Percentiles rank a stretch among this genome's conserved stretches.
Conservation (phyloP, 2,113 vertebrate species). For the Mixornis gularis region DNA sequence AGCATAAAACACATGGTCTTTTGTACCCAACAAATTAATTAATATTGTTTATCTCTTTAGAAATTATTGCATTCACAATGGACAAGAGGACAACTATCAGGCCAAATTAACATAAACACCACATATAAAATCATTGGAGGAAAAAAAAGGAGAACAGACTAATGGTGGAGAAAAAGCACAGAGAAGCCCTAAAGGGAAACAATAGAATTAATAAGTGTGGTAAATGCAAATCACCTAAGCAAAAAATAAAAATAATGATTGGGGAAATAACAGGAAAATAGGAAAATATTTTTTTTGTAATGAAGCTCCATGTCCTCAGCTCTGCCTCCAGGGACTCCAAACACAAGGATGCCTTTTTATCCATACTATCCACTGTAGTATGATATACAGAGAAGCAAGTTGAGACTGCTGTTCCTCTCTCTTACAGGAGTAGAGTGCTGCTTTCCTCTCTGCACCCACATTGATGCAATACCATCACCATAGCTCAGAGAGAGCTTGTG, state of each 20-base stretch:
- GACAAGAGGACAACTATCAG: conserved; percentile 14
- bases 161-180: conserved; percentile 49
- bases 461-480: background rate
- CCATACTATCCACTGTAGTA: background rate
- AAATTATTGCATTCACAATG: background rate
- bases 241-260: conserved; percentile 36
- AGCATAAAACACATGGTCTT: background rate
- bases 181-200: conserved; percentile 42
- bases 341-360: background rate
- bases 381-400: background rate
- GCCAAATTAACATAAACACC: conserved; percentile 38
- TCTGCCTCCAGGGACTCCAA: background rate
- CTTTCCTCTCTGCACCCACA: background rate
- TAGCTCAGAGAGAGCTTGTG: background rate
- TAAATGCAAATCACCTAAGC: conserved; percentile 51
- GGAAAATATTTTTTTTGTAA: background rate
- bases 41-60: background rate
- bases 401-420: background rate
- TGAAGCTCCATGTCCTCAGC: background rate
- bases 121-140: conserved; percentile 35
- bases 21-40: background rate
- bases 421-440: background rate
- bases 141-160: conserved; percentile 1
- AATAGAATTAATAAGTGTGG: conserved; percentile 19
- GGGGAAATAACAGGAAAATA: conserved; percentile 35